phyloP scores from a whole-genome alignment of 2,113 vertebrate species.

The Prinia subflava region DNA sequence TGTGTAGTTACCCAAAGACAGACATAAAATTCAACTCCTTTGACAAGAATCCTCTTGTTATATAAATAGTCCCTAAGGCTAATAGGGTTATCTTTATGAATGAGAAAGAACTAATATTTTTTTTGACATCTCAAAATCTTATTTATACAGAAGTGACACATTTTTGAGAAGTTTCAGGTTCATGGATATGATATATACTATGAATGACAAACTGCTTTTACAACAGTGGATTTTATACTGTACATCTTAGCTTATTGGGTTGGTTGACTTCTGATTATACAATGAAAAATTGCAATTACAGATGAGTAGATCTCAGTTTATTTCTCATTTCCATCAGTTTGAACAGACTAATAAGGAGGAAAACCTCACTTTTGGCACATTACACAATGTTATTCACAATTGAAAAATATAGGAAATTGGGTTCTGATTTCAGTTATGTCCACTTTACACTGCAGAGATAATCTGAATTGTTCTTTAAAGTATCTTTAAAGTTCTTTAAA shows the following conservation, averaged over 20 bases:
- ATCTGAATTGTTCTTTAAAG: not conserved
- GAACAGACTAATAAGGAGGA: not conserved
- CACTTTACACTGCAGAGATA: not conserved
- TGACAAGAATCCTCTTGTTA: not conserved
- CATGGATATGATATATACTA: not conserved
- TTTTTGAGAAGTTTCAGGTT: not conserved
- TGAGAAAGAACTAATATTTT: not conserved
- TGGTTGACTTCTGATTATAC: not conserved
- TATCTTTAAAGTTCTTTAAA: too few species aligned
- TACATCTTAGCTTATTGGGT: not conserved
- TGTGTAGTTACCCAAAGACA: not conserved
- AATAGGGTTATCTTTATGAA: not conserved
- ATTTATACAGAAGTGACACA: not conserved
- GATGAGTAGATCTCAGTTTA: not conserved
- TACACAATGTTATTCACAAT: not conserved
- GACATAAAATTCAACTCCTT: not conserved
- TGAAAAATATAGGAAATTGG: not conserved
- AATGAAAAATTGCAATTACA: not conserved
- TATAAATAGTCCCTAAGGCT: not conserved
- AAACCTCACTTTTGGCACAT: not conserved
- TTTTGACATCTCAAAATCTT: not conserved
- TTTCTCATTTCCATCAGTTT: not conserved
- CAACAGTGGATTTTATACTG: not conserved
- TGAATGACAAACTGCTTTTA: not conserved
- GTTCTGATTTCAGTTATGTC: not conserved